Percentiles rank a stretch among this genome's conserved stretches.
Evolutionary conservation across 2,888 invertebrate species (phyloP).

Genomic region (Neoscelio sp.): DNA sequence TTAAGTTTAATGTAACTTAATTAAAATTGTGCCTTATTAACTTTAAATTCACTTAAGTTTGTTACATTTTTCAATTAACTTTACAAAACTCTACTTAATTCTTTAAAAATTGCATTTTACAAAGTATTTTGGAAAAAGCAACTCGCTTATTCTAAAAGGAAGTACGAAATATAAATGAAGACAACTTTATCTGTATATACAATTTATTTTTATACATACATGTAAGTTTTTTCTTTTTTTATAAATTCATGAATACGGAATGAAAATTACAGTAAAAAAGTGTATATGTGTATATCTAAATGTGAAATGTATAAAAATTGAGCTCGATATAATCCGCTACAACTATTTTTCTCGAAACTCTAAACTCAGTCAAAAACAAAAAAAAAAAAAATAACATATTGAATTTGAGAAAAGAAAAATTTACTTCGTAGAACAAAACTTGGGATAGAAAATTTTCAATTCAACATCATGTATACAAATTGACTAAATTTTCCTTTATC

Average conservation of each 20-base stretch:
- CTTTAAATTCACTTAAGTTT: too few relatives aligned
- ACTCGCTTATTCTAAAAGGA: background rate
- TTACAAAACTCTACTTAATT: too few relatives aligned
- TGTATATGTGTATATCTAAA: background rate
- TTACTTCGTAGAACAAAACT: background rate
- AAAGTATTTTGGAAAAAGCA: too few relatives aligned
- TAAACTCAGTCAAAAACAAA: background rate
- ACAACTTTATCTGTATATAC: constrained; percentile 16
- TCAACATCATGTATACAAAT: too few relatives aligned
- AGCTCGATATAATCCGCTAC: constrained; percentile 20
- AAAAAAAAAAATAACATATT: background rate
- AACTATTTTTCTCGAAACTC: background rate
- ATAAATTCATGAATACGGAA: background rate
- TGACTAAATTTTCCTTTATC: too few relatives aligned
- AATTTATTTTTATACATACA: constrained; percentile 44
- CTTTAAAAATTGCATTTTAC: too few relatives aligned
- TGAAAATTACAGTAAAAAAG: constrained; percentile 5
- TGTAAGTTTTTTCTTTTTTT: background rate
- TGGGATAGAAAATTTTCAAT: background rate
- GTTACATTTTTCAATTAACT: too few relatives aligned
- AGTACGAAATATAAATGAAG: background rate
- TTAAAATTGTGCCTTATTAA: too few relatives aligned
- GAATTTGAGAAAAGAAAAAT: background rate
- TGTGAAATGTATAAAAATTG: constrained; percentile 43
- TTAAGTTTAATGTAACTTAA: too few relatives aligned